Evolutionary conservation across 2,888 invertebrate species (phyloP).

Genomic region (Belgica antarctica): DNA sequence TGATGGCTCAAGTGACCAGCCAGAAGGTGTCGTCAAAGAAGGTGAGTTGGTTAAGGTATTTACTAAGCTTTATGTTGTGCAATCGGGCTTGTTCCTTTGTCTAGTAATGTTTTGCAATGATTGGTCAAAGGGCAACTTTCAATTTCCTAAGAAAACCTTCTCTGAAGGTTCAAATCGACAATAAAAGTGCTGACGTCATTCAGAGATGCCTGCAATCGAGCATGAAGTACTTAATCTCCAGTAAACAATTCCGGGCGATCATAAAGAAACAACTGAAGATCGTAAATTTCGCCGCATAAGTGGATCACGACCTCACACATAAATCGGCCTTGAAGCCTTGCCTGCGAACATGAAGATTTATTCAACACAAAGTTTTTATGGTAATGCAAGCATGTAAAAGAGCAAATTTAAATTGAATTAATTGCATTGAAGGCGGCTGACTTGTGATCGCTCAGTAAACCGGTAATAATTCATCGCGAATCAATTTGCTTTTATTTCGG

Average conservation of each 20-base stretch:
- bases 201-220: too few species aligned
- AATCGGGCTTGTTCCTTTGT: too few species aligned
- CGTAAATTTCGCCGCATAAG: too few species aligned
- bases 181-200: too few species aligned
- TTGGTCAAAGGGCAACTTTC: too few species aligned
- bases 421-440: neutral
- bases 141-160: too few species aligned
- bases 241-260: neutral
- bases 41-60: slow-evolving; percentile 68
- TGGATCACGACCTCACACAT: slow-evolving; percentile 33
- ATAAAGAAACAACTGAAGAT: too few species aligned
- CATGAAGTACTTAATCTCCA: too few species aligned
- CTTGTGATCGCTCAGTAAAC: neutral
- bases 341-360: neutral
- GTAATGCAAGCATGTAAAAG: slow-evolving; percentile 32
- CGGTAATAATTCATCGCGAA: neutral
- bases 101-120: too few species aligned
- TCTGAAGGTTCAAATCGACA: too few species aligned
- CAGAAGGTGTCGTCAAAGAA: slow-evolving; percentile 84
- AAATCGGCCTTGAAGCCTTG: slow-evolving; percentile 22
- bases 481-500: neutral
- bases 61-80: too few species aligned
- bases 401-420: slow-evolving; percentile 1
- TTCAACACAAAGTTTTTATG: slow-evolving; percentile 29
- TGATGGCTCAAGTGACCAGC: slow-evolving; percentile 72